Evolutionary conservation across 2,113 vertebrate species (phyloP).

Genomic region (Smithornis capensis): DNA sequence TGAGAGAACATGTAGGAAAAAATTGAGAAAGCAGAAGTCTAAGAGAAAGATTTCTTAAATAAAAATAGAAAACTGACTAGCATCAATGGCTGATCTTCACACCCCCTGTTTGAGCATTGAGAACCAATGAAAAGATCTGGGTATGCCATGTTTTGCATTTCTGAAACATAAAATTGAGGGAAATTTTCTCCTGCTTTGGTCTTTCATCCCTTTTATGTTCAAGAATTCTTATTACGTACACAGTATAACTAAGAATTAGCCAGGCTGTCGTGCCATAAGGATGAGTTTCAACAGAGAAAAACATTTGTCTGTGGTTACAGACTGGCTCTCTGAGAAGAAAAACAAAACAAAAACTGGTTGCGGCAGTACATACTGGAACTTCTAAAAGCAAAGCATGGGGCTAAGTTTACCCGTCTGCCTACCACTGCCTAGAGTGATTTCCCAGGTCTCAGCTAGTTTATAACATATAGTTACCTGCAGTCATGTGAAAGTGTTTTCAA

Average conservation of each 20-base stretch:
- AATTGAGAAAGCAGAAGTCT: neutral
- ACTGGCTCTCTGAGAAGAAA: conserved; percentile 61
- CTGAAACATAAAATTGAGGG: conserved; percentile 29
- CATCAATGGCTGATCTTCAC: neutral
- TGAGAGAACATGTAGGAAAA: neutral
- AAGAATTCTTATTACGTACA: conserved; percentile 30
- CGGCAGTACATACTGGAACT: conserved; percentile 60
- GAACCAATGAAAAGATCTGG: neutral
- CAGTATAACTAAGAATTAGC: conserved; percentile 24
- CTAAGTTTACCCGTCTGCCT: conserved; percentile 65
- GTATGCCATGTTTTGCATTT: neutral
- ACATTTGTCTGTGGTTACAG: conserved; percentile 71
- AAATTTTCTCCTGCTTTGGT: conserved; percentile 61
- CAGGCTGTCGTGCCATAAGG: conserved; percentile 49
- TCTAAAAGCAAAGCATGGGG: conserved; percentile 53
- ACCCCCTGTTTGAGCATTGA: neutral
- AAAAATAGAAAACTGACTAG: neutral
- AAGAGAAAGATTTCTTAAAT: neutral
- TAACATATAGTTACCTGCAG: conserved; percentile 29
- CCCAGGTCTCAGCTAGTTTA: conserved; percentile 30
- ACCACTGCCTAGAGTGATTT: conserved; percentile 62
- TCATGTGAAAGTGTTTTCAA: conserved; percentile 58
- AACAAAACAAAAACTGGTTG: conserved; percentile 65
- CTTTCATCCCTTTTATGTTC: conserved; percentile 41
- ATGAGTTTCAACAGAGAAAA: conserved; percentile 71